A percentile compares a stretch with the other conserved stretches of the same genome.
These are phyloP conservation scores for Orthonevra nobilis DNA, from an alignment of 2,888 invertebrate species.

Conservation along the genomic window DNA sequence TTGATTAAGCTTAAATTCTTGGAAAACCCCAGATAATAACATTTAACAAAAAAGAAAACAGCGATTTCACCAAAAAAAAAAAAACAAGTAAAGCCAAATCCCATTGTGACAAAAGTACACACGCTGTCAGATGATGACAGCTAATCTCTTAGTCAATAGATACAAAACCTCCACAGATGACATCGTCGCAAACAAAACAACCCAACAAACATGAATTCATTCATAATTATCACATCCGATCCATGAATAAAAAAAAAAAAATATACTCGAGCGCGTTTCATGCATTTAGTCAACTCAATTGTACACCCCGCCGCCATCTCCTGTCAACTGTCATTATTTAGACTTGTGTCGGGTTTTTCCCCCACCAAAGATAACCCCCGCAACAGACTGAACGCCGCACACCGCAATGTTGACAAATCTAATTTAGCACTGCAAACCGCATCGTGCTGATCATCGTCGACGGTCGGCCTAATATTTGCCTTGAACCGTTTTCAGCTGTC, in stretches of 20 bases:
- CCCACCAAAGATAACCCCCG: no score
- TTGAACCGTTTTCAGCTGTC: constrained; percentile 50
- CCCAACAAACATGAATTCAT: constrained; percentile 41
- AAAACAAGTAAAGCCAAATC: no score
- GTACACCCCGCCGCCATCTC: constrained; percentile 2
- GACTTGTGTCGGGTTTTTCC: no score
- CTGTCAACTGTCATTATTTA: neutral
- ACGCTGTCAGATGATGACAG: no score
- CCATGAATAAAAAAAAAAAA: constrained; percentile 69
- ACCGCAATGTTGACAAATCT: constrained; percentile 51
- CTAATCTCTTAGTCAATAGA: constrained; percentile 29
- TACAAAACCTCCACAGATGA: neutral
- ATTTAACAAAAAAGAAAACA: no score
- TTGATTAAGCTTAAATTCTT: no score
- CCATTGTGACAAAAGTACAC: no score
- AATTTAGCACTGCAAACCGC: constrained; percentile 42
- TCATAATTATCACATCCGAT: constrained; percentile 70
- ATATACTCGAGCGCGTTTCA: constrained; percentile 61
- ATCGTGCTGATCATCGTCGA: neutral
- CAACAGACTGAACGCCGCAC: constrained; percentile 2
- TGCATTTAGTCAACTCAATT: constrained; percentile 23
- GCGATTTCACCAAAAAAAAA: no score
- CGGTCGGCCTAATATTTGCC: constrained; percentile 41
- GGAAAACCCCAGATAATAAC: no score
- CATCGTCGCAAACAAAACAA: neutral